Evolutionary conservation across 2,888 invertebrate species (phyloP), one percentile per base, ranked within the genome.

Genomic region (Tetramorium bicarinatum): DNA sequence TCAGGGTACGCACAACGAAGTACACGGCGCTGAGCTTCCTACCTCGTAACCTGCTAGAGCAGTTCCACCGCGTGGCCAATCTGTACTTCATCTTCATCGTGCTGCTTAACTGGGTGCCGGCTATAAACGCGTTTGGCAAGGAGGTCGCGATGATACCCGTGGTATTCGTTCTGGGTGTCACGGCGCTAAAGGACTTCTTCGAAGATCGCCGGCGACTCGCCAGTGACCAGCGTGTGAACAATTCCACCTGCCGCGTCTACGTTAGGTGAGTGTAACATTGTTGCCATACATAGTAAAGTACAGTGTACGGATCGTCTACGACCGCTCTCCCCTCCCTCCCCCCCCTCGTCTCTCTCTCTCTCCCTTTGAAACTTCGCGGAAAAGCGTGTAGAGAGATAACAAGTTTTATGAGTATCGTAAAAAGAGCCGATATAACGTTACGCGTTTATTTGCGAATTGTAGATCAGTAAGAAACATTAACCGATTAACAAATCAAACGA

Each of bases 41-140:
- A 93, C 99, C 99, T 83, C 98, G 99, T 95, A 99, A 99, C 95
- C 96, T 99, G 86, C 96, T 99, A 95, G 99, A 99, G 95, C 99
- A 99, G 95, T 99, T 99, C 95, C 99, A 99, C 95, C 97, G 99
- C 87, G 98, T 99, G 94, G 99, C 99, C 87, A 99, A 99, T 96
- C 96, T 99, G 93, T 99, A 99, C 96, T 99, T 99, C 95, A 97
- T 99, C 94, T 98, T 99, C 94, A 99, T 99, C 94, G 99, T 99
- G 92, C 95, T 99, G 91, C 96, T 99, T 88, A 99, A 99, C 95
- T 99, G 99, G 99, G 97, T 99, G 94, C 99, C 99, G 3, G 97
- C 97, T 52, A 98, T 99, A 86, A 98, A 98, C 95, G 99, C 99
- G 4, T 99, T 99, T 95, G 99, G 98, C 87, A 99, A 99, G 95